Evolutionary conservation across 92 coral and sea anemone species (phyloP).

Genomic region (Epizoanthus rinbou): DNA sequence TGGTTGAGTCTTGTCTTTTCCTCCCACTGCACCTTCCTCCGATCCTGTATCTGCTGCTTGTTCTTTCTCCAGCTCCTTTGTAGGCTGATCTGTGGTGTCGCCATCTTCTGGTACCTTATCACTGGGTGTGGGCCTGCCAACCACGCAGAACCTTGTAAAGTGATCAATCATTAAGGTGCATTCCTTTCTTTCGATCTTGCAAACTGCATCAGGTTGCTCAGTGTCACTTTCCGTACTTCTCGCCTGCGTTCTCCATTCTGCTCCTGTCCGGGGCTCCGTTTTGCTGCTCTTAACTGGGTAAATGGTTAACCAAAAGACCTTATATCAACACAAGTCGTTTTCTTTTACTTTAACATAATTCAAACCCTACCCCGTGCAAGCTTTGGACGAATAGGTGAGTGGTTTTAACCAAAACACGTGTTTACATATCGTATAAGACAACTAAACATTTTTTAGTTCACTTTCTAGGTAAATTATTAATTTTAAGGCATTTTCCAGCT

Average conservation of each 20-base stretch:
- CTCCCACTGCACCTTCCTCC: background rate
- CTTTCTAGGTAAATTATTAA: too few species aligned
- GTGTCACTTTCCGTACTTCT: background rate
- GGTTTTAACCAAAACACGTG: too few species aligned
- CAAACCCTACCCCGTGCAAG: too few species aligned
- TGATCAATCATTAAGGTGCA: constrained; percentile 26
- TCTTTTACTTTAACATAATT: background rate
- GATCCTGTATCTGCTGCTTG: background rate
- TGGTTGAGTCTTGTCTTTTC: background rate
- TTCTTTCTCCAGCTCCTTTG: background rate
- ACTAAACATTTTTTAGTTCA: too few species aligned
- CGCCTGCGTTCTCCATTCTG: constrained; percentile 1
- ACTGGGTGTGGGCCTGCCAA: constrained; percentile 28
- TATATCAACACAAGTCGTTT: background rate
- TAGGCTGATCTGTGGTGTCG: background rate
- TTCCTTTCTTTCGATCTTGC: constrained; percentile 16
- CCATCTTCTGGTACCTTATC: background rate
- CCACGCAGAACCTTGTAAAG: constrained; percentile 22
- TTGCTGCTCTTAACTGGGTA: constrained; percentile 11
- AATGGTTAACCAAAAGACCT: background rate
- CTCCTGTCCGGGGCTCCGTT: background rate
- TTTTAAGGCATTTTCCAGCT: too few species aligned
- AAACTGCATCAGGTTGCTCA: constrained; percentile 3
- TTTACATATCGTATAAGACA: too few species aligned
- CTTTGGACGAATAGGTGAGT: too few species aligned